Percentiles rank a stretch among this genome's conserved stretches.
Evolutionary conservation across 2,888 invertebrate species (phyloP).

Genomic region (Papilio demoleus): DNA sequence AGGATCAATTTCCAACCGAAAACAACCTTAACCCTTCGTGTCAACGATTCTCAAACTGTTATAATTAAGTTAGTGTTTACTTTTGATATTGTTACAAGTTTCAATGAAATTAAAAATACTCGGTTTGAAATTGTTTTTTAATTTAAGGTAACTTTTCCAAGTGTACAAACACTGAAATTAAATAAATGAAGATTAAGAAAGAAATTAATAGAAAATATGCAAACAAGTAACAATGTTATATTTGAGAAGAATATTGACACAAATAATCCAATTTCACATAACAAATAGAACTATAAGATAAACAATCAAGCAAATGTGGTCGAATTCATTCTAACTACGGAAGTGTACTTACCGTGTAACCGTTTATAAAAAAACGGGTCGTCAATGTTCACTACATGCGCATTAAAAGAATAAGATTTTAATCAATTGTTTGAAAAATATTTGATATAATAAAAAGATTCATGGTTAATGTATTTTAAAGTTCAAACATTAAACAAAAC

Average conservation of each 20-base stretch:
- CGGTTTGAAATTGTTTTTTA: no score
- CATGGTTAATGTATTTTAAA: background rate
- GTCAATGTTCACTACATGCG: constrained; percentile 26
- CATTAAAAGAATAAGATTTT: background rate
- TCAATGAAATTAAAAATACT: background rate
- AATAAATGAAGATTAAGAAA: constrained; percentile 7
- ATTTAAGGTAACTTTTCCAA: background rate
- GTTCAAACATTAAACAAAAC: constrained; percentile 35
- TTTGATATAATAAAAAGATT: background rate
- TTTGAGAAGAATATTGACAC: constrained; percentile 35
- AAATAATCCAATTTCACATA: constrained; percentile 44
- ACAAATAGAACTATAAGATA: constrained; percentile 66
- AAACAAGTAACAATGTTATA: constrained; percentile 35
- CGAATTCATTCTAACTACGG: constrained; percentile 53
- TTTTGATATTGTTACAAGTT: background rate
- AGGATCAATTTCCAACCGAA: constrained; percentile 22
- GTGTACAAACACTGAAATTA: background rate
- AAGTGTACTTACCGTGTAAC: constrained; percentile 51
- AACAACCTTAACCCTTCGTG: constrained; percentile 5
- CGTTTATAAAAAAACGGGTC: constrained; percentile 49
- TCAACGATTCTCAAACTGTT: constrained; percentile 2
- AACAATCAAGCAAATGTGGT: constrained; percentile 67
- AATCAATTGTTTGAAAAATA: background rate
- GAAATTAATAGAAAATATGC: constrained; percentile 7
- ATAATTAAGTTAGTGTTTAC: background rate